phyloP scores from a whole-genome alignment of 2,888 invertebrate species.

The Ephialtes manifestator region DNA sequence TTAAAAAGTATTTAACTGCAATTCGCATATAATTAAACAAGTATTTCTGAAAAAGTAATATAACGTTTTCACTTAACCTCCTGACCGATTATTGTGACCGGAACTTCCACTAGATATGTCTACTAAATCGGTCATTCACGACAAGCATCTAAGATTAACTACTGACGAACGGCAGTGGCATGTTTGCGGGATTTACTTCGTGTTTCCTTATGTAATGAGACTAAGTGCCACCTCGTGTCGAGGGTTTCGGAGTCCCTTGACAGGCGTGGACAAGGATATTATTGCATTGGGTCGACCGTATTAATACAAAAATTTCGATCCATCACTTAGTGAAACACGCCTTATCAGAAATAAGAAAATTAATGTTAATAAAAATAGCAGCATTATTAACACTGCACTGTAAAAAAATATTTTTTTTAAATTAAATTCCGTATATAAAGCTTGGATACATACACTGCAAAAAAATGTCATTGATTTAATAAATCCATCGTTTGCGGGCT shows the following conservation, averaged over 20 bases:
- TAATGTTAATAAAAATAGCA: slow-evolving; percentile 3
- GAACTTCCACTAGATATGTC: neutral
- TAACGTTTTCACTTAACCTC: neutral
- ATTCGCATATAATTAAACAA: neutral
- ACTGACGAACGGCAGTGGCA: neutral
- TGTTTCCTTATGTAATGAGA: slow-evolving; percentile 36
- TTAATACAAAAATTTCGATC: slow-evolving; percentile 30
- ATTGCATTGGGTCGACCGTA: neutral
- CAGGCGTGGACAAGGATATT: slow-evolving; percentile 12
- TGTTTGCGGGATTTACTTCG: slow-evolving; percentile 22
- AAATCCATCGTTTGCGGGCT: too few species aligned
- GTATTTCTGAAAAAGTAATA: neutral
- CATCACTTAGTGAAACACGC: slow-evolving; percentile 15
- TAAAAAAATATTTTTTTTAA: too few species aligned
- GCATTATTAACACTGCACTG: neutral
- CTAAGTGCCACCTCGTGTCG: slow-evolving; percentile 54
- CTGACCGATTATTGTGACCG: neutral
- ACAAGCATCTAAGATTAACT: slow-evolving; percentile 18
- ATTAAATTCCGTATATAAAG: too few species aligned
- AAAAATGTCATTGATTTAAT: too few species aligned
- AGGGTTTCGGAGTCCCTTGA: slow-evolving; percentile 19
- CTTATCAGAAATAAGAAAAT: slow-evolving; percentile 1
- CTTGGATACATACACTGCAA: too few species aligned
- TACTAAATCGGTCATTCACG: neutral
- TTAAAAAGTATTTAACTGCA: too few species aligned